These are phyloP conservation scores for Terebella lapidaria DNA, from an alignment of 2,888 invertebrate species.

Conservation along the genomic window DNA sequence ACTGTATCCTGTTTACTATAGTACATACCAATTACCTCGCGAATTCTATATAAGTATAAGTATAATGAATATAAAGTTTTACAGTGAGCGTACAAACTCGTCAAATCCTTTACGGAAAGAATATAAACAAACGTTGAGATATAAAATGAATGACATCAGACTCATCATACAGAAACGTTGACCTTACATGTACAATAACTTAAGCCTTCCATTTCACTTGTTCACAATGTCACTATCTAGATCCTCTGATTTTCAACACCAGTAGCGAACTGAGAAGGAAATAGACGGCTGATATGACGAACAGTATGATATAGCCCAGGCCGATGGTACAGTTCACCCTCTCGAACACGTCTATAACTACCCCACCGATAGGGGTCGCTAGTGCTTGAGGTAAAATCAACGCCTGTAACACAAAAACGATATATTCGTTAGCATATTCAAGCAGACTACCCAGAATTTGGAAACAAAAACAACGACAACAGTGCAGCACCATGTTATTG, in stretches of 20 bases:
- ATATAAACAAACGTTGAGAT: no score
- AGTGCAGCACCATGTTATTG: background rate
- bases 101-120: no score
- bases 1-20: no score
- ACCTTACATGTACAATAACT: no score
- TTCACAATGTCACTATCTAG: no score
- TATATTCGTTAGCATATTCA: background rate
- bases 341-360: conserved; percentile 48
- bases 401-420: conserved; percentile 26
- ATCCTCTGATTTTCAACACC: conserved; percentile 39
- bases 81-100: no score
- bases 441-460: background rate
- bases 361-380: conserved; percentile 48
- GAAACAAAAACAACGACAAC: background rate
- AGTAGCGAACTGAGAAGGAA: conserved; percentile 45
- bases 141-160: no score
- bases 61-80: no score
- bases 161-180: no score
- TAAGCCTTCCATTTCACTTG: no score
- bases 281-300: conserved; percentile 42
- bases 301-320: conserved; percentile 49
- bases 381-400: conserved; percentile 49
- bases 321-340: conserved; percentile 45
- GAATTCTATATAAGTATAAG: no score
- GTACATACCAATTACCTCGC: no score